Percentiles rank a stretch among this genome's conserved stretches.
Evolutionary conservation across 2,797 vertebrate genomes (phyloP).

Genomic region (Acrocephalus scirpaceus): DNA sequence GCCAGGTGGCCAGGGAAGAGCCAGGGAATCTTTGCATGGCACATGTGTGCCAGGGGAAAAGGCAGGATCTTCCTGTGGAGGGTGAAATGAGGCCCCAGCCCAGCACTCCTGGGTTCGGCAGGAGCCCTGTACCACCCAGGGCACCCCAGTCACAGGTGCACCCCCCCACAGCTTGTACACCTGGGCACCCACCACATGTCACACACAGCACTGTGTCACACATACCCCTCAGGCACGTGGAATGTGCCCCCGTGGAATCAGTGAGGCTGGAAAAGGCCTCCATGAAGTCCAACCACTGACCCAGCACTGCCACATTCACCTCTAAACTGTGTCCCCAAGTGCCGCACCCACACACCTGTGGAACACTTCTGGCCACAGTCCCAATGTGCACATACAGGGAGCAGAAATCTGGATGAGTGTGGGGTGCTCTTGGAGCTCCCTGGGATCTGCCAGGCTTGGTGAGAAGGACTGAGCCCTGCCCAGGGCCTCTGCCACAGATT

Average conservation of each 20-base stretch:
- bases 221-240: not conserved
- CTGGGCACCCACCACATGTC: not conserved
- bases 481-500: fast-evolving
- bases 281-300: fast-evolving
- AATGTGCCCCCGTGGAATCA: too few species aligned
- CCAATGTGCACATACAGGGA: fast-evolving
- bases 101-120: not conserved
- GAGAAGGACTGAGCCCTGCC: not conserved
- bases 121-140: not conserved
- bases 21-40: not conserved
- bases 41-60: not conserved
- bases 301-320: not conserved
- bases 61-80: not conserved
- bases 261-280: not conserved
- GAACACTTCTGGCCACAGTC: too few species aligned
- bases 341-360: not conserved
- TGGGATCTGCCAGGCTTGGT: not conserved
- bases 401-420: not conserved
- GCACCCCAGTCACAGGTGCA: not conserved
- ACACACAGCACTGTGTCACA: not conserved
- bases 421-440: not conserved
- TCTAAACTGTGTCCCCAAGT: not conserved
- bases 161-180: fast-evolving
- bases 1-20: not conserved
- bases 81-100: not conserved